A percentile compares a stretch with the other conserved stretches of the same genome.
These are phyloP conservation scores for Motacilla tschutschensis DNA, from an alignment of 2,113 vertebrate species.

Conservation along the genomic window DNA sequence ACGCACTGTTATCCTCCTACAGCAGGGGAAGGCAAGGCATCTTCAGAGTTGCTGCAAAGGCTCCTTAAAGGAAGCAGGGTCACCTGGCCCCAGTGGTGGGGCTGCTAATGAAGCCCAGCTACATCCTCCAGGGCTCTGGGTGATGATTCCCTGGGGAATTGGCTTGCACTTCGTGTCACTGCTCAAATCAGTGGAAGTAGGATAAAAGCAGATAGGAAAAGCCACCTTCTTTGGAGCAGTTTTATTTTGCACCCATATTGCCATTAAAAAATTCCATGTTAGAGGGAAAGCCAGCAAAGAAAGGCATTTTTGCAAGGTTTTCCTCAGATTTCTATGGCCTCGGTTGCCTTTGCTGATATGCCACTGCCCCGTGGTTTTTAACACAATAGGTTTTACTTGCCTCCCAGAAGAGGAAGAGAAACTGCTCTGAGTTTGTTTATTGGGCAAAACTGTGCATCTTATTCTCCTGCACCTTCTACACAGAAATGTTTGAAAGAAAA, in stretches of 20 bases:
- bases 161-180: background rate
- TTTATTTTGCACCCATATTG: background rate
- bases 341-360: background rate
- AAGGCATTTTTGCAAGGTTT: background rate
- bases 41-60: background rate
- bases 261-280: background rate
- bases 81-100: background rate
- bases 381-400: background rate
- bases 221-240: background rate
- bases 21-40: background rate
- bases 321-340: background rate
- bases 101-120: conserved; percentile 15
- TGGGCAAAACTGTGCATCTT: background rate
- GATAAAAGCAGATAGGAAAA: background rate
- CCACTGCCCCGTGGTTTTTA: background rate
- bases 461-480: background rate
- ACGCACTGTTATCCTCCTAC: rapidly evolving
- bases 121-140: background rate
- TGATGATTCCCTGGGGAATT: background rate
- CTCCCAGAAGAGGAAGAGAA: background rate
- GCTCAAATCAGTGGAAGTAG: background rate
- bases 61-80: background rate
- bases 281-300: background rate
- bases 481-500: background rate
- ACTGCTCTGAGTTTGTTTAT: background rate